Evolutionary conservation across 2,113 vertebrate species (phyloP).

Genomic region (Rhadina sibilatrix): DNA sequence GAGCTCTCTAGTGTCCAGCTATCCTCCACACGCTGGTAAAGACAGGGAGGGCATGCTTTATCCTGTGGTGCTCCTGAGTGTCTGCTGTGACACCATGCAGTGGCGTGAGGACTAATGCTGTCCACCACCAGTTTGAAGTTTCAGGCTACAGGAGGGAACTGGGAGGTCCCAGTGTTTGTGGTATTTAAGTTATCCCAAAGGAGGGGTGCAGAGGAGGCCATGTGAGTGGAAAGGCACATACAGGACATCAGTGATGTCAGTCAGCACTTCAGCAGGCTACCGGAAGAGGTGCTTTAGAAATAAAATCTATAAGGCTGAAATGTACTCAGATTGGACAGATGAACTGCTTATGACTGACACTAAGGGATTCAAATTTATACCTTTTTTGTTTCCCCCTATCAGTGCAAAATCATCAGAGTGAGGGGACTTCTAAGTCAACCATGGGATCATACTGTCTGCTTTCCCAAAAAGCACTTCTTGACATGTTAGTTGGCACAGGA

Average conservation of each 20-base stretch:
- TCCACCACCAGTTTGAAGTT: not conserved
- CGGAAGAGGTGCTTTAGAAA: not conserved
- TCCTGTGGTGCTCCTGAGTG: not conserved
- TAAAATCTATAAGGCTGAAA: not conserved
- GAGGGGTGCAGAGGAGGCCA: accelerated
- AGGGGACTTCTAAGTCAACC: not conserved
- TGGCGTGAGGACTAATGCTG: not conserved
- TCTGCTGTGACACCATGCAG: not conserved
- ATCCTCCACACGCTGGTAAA: not conserved
- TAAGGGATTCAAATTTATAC: not conserved
- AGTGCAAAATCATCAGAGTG: not conserved
- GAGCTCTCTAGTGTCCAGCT: not conserved
- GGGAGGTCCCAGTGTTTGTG: not conserved
- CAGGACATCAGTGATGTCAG: not conserved
- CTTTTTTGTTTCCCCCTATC: not conserved
- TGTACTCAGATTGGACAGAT: not conserved
- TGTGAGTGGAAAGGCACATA: not conserved
- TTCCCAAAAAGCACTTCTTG: not conserved
- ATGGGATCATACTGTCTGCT: not conserved
- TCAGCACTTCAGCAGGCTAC: not conserved
- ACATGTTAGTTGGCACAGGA: not conserved
- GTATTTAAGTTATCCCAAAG: not conserved
- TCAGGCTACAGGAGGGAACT: not conserved
- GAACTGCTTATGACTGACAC: not conserved
- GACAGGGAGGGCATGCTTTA: not conserved